Evolutionary conservation across 2,888 invertebrate species (phyloP), one percentile per base, ranked within the genome.

Genomic region (Abrostola triplasia): DNA sequence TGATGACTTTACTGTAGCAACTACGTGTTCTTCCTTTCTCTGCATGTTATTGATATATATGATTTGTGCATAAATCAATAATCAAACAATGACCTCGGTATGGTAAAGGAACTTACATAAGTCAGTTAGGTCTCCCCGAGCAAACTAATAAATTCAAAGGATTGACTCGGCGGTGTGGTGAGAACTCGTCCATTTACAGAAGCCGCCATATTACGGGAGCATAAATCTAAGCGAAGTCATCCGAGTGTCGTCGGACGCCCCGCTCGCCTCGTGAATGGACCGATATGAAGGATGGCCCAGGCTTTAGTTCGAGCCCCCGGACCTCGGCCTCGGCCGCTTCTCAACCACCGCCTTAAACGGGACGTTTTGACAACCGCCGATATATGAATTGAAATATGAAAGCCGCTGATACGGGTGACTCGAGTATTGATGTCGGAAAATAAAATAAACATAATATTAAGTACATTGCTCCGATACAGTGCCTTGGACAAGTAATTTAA

Each of bases 351-450:
- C 83, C 81, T 86, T 86, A 86, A 86, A 88, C 87, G 82, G 82
- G 85, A 89, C 90, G 84, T 90, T 90, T 92, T 92, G 93, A 94
- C 94, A 93, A 90, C 88, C 85, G 73, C 84, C 87, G 89, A 91
- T 92, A 90, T 87, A 81, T 84, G 87, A 90, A 91, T 91, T 93
- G 92, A 93, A 90, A 91, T 94, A 93, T 94, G 89, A 88, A 88
- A 86, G 82, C 84, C 80, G 73, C 81, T 83, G 85, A 84, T 82
- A 83, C 79, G 77, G 79, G 63, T 85, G 86, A 87, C 83, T 82
- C 65, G 72, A 67, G 75, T 79, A 84, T 83, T 78, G 79, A 82
- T 77, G 73, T 80, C 63, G 70, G 76, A 73, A 82, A 77, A 81
- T 79, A 80, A 83, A 79, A 80, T 73, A 76, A 67, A 59, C 63